Percentiles rank a stretch among this genome's conserved stretches.
Conservation (phyloP, 2,888 invertebrate genomes). For the Tetragnatha montana region DNA sequence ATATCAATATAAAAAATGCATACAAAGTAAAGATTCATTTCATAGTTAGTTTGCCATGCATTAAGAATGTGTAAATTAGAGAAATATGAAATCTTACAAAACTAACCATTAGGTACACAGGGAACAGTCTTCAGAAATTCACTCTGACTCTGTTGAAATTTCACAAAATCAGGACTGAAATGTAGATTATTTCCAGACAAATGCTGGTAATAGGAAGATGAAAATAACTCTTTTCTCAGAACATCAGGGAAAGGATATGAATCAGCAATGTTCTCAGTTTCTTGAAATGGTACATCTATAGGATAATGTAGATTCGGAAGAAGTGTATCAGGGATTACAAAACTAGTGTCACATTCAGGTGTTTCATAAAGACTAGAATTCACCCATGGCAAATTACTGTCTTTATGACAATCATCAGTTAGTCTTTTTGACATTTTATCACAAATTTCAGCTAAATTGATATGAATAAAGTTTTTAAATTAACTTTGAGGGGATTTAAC, state of each 20-base stretch:
- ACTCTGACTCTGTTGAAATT: neutral
- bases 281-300: neutral
- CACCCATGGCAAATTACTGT: constrained; percentile 2
- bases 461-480: too few species aligned
- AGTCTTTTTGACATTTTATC: neutral
- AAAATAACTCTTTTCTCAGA: neutral
- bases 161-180: neutral
- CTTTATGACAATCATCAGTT: neutral
- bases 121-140: neutral
- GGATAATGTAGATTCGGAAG: too few species aligned
- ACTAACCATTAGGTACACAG: neutral
- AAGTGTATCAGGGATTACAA: too few species aligned
- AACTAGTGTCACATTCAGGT: neutral
- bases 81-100: neutral
- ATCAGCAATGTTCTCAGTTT: neutral
- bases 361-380: constrained; percentile 10
- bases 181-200: neutral
- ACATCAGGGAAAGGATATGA: neutral
- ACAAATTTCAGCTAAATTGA: too few species aligned
- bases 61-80: too few species aligned
- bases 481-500: too few species aligned
- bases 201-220: neutral
- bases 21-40: too few species aligned
- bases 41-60: too few species aligned
- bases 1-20: too few species aligned